Evolutionary conservation across 2,888 invertebrate species (phyloP).

Genomic region (Tenthredo notha): DNA sequence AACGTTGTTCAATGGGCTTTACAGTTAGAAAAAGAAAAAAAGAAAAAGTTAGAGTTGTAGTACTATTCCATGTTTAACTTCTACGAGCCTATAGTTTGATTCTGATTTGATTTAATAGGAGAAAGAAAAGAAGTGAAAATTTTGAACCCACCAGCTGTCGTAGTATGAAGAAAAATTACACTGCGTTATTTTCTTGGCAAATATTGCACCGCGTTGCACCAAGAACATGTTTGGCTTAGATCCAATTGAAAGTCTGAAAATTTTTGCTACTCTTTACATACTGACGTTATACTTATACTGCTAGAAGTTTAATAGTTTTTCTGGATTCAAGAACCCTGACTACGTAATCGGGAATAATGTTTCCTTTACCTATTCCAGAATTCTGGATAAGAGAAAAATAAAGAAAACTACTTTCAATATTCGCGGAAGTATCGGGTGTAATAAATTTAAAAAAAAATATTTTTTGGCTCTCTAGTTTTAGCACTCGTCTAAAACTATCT

Average conservation of each 20-base stretch:
- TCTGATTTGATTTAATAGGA: not conserved
- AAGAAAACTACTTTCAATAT: not conserved
- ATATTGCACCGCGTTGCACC: slow-evolving; percentile 26
- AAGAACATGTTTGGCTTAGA: slow-evolving; percentile 27
- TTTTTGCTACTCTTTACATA: not conserved
- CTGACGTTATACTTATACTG: not conserved
- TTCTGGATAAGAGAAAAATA: not conserved
- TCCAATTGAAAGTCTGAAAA: slow-evolving; percentile 38
- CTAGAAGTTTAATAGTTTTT: not conserved
- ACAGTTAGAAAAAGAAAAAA: not conserved
- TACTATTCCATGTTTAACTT: not conserved
- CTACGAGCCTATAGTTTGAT: not conserved
- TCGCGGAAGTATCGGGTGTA: not conserved
- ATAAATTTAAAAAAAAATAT: no score
- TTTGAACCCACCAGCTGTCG: not conserved
- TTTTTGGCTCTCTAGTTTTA: not conserved
- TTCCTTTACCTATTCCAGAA: not conserved
- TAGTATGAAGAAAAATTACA: slow-evolving; percentile 13
- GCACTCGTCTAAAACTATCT: not conserved
- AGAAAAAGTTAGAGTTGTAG: not conserved
- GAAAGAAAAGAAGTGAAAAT: not conserved
- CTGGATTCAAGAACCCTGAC: slow-evolving; percentile 1
- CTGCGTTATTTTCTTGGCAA: slow-evolving; percentile 40
- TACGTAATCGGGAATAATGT: no score
- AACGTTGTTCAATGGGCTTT: not conserved